phyloP scores from a whole-genome alignment of 2,113 vertebrate species.

The Xerus inauris region DNA sequence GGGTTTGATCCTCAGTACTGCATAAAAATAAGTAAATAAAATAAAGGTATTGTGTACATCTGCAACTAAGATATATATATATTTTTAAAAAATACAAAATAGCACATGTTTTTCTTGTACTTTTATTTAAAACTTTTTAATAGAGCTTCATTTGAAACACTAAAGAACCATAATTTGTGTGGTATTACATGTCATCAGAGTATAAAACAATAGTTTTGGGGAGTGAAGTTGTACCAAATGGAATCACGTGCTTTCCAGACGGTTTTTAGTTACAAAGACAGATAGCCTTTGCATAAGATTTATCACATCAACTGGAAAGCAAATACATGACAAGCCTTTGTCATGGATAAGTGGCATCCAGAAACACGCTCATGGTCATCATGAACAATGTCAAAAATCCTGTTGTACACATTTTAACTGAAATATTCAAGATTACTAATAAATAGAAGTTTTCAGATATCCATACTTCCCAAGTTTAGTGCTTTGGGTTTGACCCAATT shows the following conservation, averaged over 20 bases:
- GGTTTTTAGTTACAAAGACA: not conserved
- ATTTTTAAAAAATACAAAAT: too few species aligned
- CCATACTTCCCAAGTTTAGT: not conserved
- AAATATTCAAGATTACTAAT: not conserved
- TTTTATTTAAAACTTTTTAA: slow-evolving; percentile 34
- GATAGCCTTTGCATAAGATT: not conserved
- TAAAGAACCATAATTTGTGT: not conserved
- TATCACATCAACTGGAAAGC: not conserved
- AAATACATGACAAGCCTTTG: not conserved
- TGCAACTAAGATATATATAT: too few species aligned
- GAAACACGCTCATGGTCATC: not conserved
- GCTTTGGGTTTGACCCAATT: not conserved
- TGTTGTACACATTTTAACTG: not conserved
- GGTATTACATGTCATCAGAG: not conserved
- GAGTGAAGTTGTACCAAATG: not conserved
- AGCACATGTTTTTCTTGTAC: not conserved
- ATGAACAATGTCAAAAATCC: not conserved
- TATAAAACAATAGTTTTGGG: not conserved
- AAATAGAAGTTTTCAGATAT: not conserved
- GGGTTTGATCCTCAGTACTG: too few species aligned
- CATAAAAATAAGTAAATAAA: too few species aligned
- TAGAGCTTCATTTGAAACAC: not conserved
- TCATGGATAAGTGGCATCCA: not conserved
- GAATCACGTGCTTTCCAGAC: not conserved
- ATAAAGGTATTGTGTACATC: too few species aligned